A percentile compares a stretch with the other conserved stretches of the same genome.
phyloP scores from a whole-genome alignment of 2,888 invertebrate species.

The Empis livida region DNA sequence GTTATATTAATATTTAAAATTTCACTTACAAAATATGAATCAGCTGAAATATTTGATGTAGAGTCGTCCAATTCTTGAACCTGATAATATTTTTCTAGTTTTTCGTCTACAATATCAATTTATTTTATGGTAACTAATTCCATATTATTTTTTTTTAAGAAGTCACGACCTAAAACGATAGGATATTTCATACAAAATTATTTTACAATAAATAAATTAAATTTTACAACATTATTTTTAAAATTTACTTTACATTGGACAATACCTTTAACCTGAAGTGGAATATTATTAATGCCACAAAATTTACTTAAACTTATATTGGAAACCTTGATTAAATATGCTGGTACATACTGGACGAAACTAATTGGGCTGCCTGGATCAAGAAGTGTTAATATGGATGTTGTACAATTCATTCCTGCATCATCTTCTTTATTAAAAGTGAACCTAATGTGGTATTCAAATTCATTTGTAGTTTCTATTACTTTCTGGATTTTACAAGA shows the following conservation, averaged over 20 bases:
- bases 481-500: neutral
- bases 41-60: neutral
- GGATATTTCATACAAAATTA: slow-evolving; percentile 10
- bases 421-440: neutral
- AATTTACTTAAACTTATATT: slow-evolving; percentile 1
- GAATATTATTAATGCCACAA: slow-evolving; percentile 10
- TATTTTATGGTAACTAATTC: neutral
- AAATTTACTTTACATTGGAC: slow-evolving; percentile 7
- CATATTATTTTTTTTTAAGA: slow-evolving; percentile 6
- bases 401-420: neutral
- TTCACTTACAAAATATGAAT: slow-evolving; percentile 3
- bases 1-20: slow-evolving; percentile 9
- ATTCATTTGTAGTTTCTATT: neutral
- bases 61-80: no score
- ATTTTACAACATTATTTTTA: slow-evolving; percentile 3
- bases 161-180: slow-evolving; percentile 9
- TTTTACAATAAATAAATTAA: slow-evolving; percentile 9
- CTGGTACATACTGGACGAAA: slow-evolving; percentile 7
- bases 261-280: slow-evolving; percentile 5
- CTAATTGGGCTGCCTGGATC: slow-evolving; percentile 10
- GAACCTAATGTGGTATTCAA: neutral
- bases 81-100: slow-evolving; percentile 4
- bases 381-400: slow-evolving; percentile 2
- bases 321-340: neutral
- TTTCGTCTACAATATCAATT: neutral